phyloP scores from a whole-genome alignment of 2,888 invertebrate species.

The Scrobipalpa costella region DNA sequence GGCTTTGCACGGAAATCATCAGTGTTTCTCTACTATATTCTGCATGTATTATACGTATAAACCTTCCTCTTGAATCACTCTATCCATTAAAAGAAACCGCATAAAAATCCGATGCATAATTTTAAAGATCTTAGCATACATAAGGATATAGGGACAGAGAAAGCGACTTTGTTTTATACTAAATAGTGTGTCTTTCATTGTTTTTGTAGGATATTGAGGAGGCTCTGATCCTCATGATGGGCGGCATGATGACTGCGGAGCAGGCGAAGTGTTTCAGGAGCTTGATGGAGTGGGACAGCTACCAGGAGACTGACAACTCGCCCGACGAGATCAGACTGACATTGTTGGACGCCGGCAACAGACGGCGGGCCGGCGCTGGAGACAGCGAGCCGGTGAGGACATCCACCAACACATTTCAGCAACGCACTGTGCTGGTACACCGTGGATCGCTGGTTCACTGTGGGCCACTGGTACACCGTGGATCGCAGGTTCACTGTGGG shows the following conservation, averaged over 20 bases:
- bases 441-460: too few relatives aligned
- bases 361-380: slow-evolving; percentile 43
- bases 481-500: too few relatives aligned
- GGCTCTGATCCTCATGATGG: slow-evolving; percentile 84
- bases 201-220: slow-evolving; percentile 74
- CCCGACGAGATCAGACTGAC: slow-evolving; percentile 72
- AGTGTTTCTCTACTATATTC: too few relatives aligned
- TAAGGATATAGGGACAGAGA: too few relatives aligned
- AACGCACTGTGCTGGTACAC: not conserved
- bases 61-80: too few relatives aligned
- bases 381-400: slow-evolving; percentile 51
- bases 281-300: slow-evolving; percentile 78
- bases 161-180: too few relatives aligned
- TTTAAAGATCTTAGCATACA: too few relatives aligned
- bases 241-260: slow-evolving; percentile 77
- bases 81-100: too few relatives aligned
- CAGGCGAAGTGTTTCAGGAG: slow-evolving; percentile 71
- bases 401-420: not conserved
- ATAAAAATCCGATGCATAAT: too few relatives aligned
- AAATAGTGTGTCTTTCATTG: not conserved
- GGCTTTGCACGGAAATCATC: too few relatives aligned
- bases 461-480: too few relatives aligned
- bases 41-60: too few relatives aligned
- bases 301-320: slow-evolving; percentile 61
- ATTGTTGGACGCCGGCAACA: slow-evolving; percentile 49